These are phyloP conservation scores for Hypsibius dujardini DNA, from an alignment of 1,140 invertebrate genomes.

Conservation along the genomic window DNA sequence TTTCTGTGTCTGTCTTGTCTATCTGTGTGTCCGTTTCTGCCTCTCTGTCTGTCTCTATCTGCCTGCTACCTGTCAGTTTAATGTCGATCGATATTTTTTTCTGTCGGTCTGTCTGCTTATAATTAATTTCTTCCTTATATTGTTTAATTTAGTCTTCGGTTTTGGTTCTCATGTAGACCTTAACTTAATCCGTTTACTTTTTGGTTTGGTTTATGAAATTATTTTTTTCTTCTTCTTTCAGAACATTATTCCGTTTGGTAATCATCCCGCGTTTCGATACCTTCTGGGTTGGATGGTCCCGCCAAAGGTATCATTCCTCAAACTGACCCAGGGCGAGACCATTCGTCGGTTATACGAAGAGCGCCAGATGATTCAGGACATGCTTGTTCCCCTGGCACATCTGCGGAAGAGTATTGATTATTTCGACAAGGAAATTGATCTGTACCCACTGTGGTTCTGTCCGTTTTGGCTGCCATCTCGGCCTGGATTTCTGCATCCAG, in stretches of 20 bases:
- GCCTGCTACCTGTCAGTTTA: no score
- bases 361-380: conserved; percentile 63
- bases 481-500: conserved; percentile 51
- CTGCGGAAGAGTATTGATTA: conserved; percentile 43
- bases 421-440: conserved; percentile 51
- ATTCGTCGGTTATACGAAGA: conserved; percentile 55
- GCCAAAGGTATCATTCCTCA: conserved; percentile 61
- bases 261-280: conserved; percentile 51
- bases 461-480: conserved; percentile 50
- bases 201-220: no score
- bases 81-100: no score
- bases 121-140: no score
- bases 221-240: conserved; percentile 26
- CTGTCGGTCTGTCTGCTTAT: no score
- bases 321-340: conserved; percentile 55
- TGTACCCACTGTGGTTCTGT: conserved; percentile 68
- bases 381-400: conserved; percentile 51
- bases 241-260: conserved; percentile 71
- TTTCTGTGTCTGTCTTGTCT: no score
- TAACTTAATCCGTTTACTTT: no score
- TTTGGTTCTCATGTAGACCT: no score
- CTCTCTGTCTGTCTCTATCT: no score
- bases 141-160: no score
- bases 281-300: conserved; percentile 61
- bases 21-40: no score